Conservation (phyloP, 2,888 invertebrate species). For the Phaedon cochleariae region DNA sequence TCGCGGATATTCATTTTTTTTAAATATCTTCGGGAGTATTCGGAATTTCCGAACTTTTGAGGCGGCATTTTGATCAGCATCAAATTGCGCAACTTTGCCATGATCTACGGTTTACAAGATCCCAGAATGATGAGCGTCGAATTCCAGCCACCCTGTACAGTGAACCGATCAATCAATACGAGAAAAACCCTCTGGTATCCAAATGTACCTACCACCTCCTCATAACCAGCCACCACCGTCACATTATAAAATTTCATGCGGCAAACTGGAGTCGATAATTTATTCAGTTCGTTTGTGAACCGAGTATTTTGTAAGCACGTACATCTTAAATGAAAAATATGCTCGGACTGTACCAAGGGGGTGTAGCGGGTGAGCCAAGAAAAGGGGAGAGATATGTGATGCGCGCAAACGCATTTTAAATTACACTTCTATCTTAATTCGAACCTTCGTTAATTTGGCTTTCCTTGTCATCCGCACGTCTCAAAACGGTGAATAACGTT, state of each 20-base stretch:
- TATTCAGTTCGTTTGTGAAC: constrained; percentile 5
- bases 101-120: no score
- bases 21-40: no score
- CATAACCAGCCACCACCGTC: neutral
- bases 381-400: constrained; percentile 24
- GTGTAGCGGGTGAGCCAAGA: constrained; percentile 20
- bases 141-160: no score
- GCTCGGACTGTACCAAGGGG: constrained; percentile 11
- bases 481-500: no score
- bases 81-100: no score
- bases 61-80: no score
- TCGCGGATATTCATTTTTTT: no score
- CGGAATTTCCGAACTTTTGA: no score
- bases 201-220: no score
- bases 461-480: constrained; percentile 40
- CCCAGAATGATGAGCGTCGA: no score
- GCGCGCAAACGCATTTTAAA: constrained; percentile 51
- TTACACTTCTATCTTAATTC: constrained; percentile 58
- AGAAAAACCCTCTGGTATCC: no score
- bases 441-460: constrained; percentile 52
- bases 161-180: no score
- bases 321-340: constrained; percentile 18
- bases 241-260: constrained; percentile 13
- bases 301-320: constrained; percentile 11
- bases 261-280: constrained; percentile 13